phyloP scores from a whole-genome alignment of 2,888 invertebrate species.

The Petrophora chlorosata region DNA sequence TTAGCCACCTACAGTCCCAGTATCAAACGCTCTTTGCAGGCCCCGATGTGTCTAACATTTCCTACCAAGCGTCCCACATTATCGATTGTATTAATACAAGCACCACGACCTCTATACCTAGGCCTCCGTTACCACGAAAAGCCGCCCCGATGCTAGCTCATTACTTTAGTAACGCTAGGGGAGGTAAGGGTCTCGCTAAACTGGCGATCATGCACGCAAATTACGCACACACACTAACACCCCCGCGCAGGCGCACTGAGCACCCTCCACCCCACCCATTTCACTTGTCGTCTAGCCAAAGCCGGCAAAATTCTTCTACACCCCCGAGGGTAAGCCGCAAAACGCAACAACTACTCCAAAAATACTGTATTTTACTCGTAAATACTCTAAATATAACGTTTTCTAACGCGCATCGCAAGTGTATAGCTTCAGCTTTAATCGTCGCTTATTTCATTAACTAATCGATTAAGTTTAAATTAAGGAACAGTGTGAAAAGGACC shows the following conservation, averaged over 20 bases:
- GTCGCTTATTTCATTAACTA: conserved; percentile 55
- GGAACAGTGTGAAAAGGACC: conserved; percentile 43
- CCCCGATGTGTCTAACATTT: conserved; percentile 78
- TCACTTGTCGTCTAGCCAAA: conserved; percentile 60
- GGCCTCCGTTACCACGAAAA: conserved; percentile 55
- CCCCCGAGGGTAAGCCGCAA: conserved; percentile 68
- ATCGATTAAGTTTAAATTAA: conserved; percentile 31
- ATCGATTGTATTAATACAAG: conserved; percentile 78
- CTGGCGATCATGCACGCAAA: conserved; percentile 65
- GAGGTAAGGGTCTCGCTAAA: conserved; percentile 49
- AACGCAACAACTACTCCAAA: conserved; percentile 74
- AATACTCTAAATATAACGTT: conserved; percentile 45
- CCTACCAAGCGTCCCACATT: conserved; percentile 72
- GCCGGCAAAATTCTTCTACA: conserved; percentile 79
- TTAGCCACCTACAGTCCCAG: conserved; percentile 39
- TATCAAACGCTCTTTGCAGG: conserved; percentile 55
- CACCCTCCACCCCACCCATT: conserved; percentile 70
- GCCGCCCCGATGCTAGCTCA: conserved; percentile 40
- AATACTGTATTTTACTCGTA: conserved; percentile 45
- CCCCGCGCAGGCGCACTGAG: conserved; percentile 70
- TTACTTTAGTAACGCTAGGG: conserved; percentile 38
- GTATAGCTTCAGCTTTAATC: conserved; percentile 56
- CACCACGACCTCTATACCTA: conserved; percentile 45
- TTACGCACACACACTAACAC: conserved; percentile 63
- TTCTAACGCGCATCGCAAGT: conserved; percentile 45